Evolutionary conservation across 2,113 vertebrate genomes (phyloP).

Genomic region (Calyptommatus sinebrachiatus): DNA sequence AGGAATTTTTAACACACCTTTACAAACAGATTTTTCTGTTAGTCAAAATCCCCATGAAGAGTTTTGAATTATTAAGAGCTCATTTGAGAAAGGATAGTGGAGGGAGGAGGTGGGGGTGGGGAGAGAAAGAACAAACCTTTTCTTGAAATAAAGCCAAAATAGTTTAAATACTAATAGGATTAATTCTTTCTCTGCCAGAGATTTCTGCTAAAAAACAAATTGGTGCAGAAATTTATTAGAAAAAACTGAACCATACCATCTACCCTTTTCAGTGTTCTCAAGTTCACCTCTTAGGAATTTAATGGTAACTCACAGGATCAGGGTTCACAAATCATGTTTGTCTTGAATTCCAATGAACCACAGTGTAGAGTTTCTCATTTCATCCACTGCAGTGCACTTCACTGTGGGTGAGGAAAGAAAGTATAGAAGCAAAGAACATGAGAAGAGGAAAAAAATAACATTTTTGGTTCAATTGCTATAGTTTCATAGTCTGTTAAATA

Average conservation of each 20-base stretch:
- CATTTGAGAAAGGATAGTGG: neutral
- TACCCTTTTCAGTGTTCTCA: neutral
- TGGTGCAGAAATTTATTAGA: slow-evolving; percentile 20
- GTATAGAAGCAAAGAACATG: neutral
- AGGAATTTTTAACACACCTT: neutral
- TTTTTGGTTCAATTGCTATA: neutral
- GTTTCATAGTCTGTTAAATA: neutral
- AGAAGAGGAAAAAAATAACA: neutral
- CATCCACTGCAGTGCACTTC: neutral
- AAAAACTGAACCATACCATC: neutral
- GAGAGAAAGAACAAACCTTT: neutral
- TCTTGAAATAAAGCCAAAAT: slow-evolving; percentile 13
- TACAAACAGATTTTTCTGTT: neutral
- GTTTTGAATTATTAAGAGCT: neutral
- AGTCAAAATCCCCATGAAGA: neutral
- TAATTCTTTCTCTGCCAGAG: slow-evolving; percentile 17
- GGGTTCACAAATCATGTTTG: neutral
- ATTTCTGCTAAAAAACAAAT: neutral
- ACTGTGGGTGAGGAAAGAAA: neutral
- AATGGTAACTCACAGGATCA: neutral
- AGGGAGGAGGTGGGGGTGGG: neutral
- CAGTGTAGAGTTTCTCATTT: neutral
- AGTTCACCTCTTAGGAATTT: slow-evolving; percentile 9
- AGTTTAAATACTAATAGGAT: slow-evolving; percentile 31
- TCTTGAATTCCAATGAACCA: slow-evolving; percentile 30